These are phyloP conservation scores for Antheraea assamensis DNA, from an alignment of 2,888 invertebrate species.

Conservation along the genomic window DNA sequence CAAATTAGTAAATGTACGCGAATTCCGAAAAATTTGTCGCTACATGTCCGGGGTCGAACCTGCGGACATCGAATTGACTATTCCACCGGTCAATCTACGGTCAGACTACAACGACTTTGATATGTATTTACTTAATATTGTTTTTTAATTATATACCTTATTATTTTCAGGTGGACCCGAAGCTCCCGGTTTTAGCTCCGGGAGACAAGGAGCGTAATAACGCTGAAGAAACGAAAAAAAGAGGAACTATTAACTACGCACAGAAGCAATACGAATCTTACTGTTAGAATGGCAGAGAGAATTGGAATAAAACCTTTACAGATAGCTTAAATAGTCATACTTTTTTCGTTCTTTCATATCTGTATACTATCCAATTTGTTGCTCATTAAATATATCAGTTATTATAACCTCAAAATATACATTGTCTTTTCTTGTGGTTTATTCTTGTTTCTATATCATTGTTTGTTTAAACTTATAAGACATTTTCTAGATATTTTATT, in stretches of 20 bases:
- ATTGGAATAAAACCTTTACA: constrained; percentile 77
- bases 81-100: too few species aligned
- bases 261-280: constrained; percentile 88
- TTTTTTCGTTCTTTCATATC: not conserved
- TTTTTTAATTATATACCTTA: too few species aligned
- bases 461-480: not conserved
- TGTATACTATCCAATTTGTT: not conserved
- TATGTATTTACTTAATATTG: too few species aligned
- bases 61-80: too few species aligned
- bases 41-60: too few species aligned
- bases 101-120: too few species aligned
- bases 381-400: not conserved
- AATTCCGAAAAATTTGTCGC: too few species aligned
- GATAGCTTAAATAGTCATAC: constrained; percentile 20
- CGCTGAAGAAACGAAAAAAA: constrained; percentile 84
- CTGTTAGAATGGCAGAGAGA: constrained; percentile 76
- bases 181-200: constrained; percentile 88
- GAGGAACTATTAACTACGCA: constrained; percentile 91
- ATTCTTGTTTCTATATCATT: not conserved
- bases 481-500: not conserved
- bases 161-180: constrained; percentile 79
- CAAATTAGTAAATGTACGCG: too few species aligned
- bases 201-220: constrained; percentile 92
- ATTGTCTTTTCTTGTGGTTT: not conserved
- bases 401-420: not conserved